Conservation (phyloP, 2,797 vertebrate species). For the Iguana delicatissima region DNA sequence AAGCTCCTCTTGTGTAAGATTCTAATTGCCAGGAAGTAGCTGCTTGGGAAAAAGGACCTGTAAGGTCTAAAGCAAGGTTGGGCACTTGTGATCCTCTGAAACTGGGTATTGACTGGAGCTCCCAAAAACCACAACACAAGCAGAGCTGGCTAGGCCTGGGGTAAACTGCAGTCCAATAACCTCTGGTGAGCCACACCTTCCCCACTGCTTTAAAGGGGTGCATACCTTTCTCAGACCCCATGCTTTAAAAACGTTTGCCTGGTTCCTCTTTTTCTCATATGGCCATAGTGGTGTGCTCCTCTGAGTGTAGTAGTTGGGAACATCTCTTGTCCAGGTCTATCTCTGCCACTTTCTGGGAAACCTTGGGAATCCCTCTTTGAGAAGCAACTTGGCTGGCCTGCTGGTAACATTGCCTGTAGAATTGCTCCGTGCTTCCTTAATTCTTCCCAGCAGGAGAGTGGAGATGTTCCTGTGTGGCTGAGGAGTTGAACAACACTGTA, state of each 20-base stretch:
- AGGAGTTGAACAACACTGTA: background rate
- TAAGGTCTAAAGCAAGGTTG: too few species aligned
- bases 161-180: too few species aligned
- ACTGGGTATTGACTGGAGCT: too few species aligned
- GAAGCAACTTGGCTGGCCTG: background rate
- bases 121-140: too few species aligned
- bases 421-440: background rate
- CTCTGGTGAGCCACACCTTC: too few species aligned
- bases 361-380: background rate
- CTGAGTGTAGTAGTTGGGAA: background rate
- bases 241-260: background rate
- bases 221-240: background rate
- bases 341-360: background rate
- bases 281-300: background rate
- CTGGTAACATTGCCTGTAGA: too few species aligned
- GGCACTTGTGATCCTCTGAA: too few species aligned
- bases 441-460: too few species aligned
- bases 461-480: background rate
- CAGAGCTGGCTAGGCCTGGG: too few species aligned
- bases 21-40: background rate
- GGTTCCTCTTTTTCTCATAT: background rate
- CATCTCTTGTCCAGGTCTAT: background rate
- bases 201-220: background rate
- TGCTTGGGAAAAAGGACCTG: too few species aligned
- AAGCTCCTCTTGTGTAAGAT: background rate